Conservation (phyloP, 2,113 vertebrate genomes). For the Cephalophus harveyi region DNA sequence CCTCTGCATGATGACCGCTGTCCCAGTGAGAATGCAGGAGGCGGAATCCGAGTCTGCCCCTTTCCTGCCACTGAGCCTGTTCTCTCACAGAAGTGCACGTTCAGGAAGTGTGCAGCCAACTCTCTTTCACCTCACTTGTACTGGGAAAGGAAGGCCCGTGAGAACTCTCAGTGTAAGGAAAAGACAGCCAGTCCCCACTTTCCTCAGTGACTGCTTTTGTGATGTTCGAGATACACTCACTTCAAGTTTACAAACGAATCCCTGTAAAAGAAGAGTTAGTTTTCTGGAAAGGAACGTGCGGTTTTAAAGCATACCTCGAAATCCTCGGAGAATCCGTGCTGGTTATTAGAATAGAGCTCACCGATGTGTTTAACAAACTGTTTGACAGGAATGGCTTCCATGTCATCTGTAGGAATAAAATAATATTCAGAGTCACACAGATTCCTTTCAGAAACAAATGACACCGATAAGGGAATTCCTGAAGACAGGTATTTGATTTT, state of each 20-base stretch:
- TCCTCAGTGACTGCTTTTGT: background rate
- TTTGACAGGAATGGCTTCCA: conserved; percentile 93
- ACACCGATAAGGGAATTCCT: background rate
- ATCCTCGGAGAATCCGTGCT: conserved; percentile 93
- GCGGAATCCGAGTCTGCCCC: background rate
- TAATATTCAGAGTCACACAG: conserved; percentile 55
- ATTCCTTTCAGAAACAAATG: background rate
- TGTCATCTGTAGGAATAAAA: conserved; percentile 87
- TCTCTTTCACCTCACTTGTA: background rate
- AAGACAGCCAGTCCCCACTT: background rate
- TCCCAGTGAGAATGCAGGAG: background rate
- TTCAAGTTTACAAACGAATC: background rate
- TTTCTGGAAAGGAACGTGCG: conserved; percentile 1
- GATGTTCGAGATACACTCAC: background rate
- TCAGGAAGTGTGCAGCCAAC: background rate
- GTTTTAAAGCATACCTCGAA: conserved; percentile 89
- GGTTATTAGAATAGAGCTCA: conserved; percentile 92
- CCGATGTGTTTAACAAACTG: conserved; percentile 92
- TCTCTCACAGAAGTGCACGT: background rate
- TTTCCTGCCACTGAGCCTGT: background rate
- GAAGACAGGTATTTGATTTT: conserved; percentile 7
- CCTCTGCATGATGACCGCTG: fast-evolving
- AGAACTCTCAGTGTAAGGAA: background rate
- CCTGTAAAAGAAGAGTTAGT: background rate
- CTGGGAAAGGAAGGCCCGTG: background rate